These are phyloP conservation scores for Alca torda DNA, from an alignment of 2,797 vertebrate genomes.

Conservation along the genomic window DNA sequence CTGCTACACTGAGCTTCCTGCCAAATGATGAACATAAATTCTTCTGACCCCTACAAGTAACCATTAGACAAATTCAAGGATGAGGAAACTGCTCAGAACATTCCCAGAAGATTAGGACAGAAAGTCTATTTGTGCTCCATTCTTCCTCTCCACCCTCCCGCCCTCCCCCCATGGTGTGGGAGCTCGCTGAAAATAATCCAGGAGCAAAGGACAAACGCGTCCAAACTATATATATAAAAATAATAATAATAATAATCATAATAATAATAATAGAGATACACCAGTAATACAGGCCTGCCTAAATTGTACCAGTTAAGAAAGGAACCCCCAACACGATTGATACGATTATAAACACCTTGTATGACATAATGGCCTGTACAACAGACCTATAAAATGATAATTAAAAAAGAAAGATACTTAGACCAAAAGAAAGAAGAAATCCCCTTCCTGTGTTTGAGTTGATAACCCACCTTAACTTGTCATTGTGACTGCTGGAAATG, in stretches of 20 bases:
- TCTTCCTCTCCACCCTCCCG: slow-evolving; percentile 37
- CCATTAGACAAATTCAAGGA: slow-evolving; percentile 54
- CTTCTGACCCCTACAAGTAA: slow-evolving; percentile 65
- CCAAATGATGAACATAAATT: slow-evolving; percentile 55
- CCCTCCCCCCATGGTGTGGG: slow-evolving; percentile 68
- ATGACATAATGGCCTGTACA: slow-evolving; percentile 88
- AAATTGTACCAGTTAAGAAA: slow-evolving; percentile 89
- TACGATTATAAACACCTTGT: slow-evolving; percentile 90
- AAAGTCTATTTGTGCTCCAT: slow-evolving; percentile 65
- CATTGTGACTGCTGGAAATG: slow-evolving; percentile 85
- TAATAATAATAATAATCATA: slow-evolving; percentile 64
- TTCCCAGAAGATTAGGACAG: slow-evolving; percentile 67
- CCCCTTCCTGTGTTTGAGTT: slow-evolving; percentile 83
- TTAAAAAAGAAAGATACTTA: slow-evolving; percentile 78
- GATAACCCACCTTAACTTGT: slow-evolving; percentile 86
- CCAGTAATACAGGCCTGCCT: slow-evolving; percentile 88
- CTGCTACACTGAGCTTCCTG: slow-evolving; percentile 69
- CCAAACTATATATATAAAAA: slow-evolving; percentile 76
- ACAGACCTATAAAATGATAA: slow-evolving; percentile 86
- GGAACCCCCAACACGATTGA: slow-evolving; percentile 84
- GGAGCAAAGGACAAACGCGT: slow-evolving; percentile 80
- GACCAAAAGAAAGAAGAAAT: slow-evolving; percentile 78
- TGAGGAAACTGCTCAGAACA: slow-evolving; percentile 72
- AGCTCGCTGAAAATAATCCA: slow-evolving; percentile 80
- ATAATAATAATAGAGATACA: slow-evolving; percentile 77